Evolutionary conservation across 2,113 vertebrate genomes (phyloP).

Genomic region (Fukomys damarensis): DNA sequence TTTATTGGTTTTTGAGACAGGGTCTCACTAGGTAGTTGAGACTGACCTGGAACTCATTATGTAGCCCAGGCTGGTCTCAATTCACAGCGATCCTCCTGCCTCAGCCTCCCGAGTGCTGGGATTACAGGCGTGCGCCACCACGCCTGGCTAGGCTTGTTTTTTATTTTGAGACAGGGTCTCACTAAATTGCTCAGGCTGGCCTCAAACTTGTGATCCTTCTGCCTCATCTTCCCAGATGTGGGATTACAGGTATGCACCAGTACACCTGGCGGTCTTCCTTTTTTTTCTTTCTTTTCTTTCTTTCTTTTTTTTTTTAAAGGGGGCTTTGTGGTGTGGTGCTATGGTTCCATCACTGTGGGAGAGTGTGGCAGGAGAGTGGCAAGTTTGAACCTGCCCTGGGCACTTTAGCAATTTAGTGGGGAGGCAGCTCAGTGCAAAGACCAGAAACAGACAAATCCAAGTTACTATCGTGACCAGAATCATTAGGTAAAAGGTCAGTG

Average conservation of each 20-base stretch:
- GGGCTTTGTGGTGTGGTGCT: not conserved
- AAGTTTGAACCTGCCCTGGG: not conserved
- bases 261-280: not conserved
- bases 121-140: not conserved
- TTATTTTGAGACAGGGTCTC: not conserved
- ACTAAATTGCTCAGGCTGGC: not conserved
- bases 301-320: not conserved
- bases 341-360: not conserved
- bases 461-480: rapidly evolving
- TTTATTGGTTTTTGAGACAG: not conserved
- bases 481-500: not conserved
- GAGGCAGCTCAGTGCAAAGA: not conserved
- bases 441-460: not conserved
- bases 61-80: too few species aligned
- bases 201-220: not conserved
- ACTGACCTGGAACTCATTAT: not conserved
- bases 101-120: too few species aligned
- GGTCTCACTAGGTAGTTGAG: not conserved
- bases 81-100: too few species aligned
- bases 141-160: not conserved
- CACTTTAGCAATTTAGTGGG: not conserved
- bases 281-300: not conserved
- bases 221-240: not conserved
- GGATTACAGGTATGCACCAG: not conserved
- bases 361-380: not conserved